These are phyloP conservation scores for Melieria picta DNA, from an alignment of 2,888 invertebrate species.

Conservation along the genomic window DNA sequence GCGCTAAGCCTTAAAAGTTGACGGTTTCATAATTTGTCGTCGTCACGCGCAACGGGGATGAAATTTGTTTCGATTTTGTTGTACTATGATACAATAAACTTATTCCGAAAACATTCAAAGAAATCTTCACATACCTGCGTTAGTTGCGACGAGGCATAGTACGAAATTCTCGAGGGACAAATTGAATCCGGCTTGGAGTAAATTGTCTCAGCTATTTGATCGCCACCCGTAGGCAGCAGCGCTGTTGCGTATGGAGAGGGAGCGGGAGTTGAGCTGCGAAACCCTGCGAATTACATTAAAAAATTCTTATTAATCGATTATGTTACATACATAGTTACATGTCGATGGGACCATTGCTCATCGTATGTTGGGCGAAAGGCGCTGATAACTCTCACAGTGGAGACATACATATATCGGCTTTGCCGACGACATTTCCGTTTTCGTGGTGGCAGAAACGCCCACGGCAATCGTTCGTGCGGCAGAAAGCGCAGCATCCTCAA, in stretches of 20 bases:
- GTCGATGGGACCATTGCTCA: background rate
- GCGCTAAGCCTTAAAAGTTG: conserved; percentile 11
- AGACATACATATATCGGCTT: too few relatives aligned
- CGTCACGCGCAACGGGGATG: conserved; percentile 8
- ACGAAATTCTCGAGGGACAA: conserved; percentile 74
- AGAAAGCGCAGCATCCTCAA: too few relatives aligned
- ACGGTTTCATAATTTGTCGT: background rate
- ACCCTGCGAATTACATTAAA: conserved; percentile 53
- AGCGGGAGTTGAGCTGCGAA: conserved; percentile 65
- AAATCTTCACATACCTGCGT: conserved; percentile 70
- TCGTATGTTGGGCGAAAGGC: background rate
- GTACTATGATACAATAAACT: background rate
- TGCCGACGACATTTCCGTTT: too few relatives aligned
- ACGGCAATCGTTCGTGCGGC: too few relatives aligned
- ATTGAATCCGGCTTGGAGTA: conserved; percentile 73
- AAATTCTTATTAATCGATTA: conserved; percentile 11
- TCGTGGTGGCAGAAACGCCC: too few relatives aligned
- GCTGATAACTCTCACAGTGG: too few relatives aligned
- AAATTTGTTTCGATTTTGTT: background rate
- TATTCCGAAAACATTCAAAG: background rate
- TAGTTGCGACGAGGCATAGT: conserved; percentile 83
- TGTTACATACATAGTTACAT: conserved; percentile 5
- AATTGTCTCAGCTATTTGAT: conserved; percentile 65
- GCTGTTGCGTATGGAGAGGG: conserved; percentile 80
- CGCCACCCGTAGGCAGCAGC: conserved; percentile 69